Base-by-base conservation (phyloP, 30 jellyfish, hydroid and myxozoan genomes). In the Turritopsis rubra region DNA sequence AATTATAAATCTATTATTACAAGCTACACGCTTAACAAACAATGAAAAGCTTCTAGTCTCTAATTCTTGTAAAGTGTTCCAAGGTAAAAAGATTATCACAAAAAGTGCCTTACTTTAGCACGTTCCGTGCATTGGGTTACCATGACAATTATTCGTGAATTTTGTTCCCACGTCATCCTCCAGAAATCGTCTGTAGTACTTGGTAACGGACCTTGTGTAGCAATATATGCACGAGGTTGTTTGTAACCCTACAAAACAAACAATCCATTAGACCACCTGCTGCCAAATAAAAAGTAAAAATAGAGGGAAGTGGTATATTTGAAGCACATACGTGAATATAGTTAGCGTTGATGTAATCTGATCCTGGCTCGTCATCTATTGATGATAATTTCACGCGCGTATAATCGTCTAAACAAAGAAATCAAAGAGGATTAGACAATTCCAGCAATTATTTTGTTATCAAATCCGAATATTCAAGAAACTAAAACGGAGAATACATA, bases 201-300 rank as follows among this genome's bases (percentile, higher is more conserved):
- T 20, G 99, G 99, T 27, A 93, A 83, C 28, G 99, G 99, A 18
- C 99, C 99, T 75, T 93, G 99, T 26, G 99, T 81, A 18, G 99
- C 99, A 22, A 93, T 93, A 72, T 93, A 93, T 8, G 99, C 96
- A 18, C 99, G 78, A 7, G 96, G 96, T 24, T 86, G 96, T 77
- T 88, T 93, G 91, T 88, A 93, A n/a, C 99, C 99, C 99, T 93
- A 83, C 60, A 77, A 21, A 28, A 16, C 71, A 66, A n/a, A 54
- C 27, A 25, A 18, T 68, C 13, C 9, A 41, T n/a, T n/a, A 25
- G 28, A 22, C 8, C 16, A 66, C 30, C 30, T 66, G 76, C 17
- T 66, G 18, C 72, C 72, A 5, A 41, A 41, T 41, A 41, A 5
- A 41, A 13, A 41, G 76, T 66, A 66, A 66, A 66, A 66, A 22